phyloP scores from a whole-genome alignment of 1,140 invertebrate genomes.

The Drosophila chauvacae region DNA sequence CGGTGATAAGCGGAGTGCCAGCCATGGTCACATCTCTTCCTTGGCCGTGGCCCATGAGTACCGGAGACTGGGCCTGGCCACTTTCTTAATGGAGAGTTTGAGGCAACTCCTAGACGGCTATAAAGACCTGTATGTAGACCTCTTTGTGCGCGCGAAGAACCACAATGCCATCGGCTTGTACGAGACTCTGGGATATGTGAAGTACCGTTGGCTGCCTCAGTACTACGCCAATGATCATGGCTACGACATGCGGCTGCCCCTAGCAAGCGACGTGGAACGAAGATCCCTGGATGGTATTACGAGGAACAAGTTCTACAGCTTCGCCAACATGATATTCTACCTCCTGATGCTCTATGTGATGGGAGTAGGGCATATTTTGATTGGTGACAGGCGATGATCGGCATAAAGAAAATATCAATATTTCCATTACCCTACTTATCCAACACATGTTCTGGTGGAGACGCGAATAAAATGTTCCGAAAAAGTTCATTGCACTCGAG shows the following conservation, averaged over 20 bases:
- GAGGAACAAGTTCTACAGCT: neutral
- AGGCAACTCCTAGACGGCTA: conserved; percentile 14
- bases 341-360: conserved; percentile 11
- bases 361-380: neutral
- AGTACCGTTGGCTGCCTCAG: conserved; percentile 22
- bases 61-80: conserved; percentile 49
- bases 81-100: conserved; percentile 17
- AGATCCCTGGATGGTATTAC: conserved; percentile 14
- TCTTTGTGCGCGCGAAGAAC: conserved; percentile 51
- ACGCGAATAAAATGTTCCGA: conserved; percentile 14
- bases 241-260: conserved; percentile 57
- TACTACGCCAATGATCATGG: conserved; percentile 51
- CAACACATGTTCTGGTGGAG: conserved; percentile 7
- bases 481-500: conserved; percentile 75
- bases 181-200: conserved; percentile 40
- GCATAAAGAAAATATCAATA: neutral
- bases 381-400: neutral
- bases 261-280: conserved; percentile 25
- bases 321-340: neutral
- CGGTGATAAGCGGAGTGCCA: neutral
- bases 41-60: conserved; percentile 42
- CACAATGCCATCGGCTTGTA: conserved; percentile 37
- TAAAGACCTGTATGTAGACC: conserved; percentile 29
- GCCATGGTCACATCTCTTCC: conserved; percentile 47
- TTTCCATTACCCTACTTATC: conserved; percentile 9